These are phyloP conservation scores for Pyrrhosoma nymphula DNA, from an alignment of 2,888 invertebrate genomes.

Conservation along the genomic window DNA sequence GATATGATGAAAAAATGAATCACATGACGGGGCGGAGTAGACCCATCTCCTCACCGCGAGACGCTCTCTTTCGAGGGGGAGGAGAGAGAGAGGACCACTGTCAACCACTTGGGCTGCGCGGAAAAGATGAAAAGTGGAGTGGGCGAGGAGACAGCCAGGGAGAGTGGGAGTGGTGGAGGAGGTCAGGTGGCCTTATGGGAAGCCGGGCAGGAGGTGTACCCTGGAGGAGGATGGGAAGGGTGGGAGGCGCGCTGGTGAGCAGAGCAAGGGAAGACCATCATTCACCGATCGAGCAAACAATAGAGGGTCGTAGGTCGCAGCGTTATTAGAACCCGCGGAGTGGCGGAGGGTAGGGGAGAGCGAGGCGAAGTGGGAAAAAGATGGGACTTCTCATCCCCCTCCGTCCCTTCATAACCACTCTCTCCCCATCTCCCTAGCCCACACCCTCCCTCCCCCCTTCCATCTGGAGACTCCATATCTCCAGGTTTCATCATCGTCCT, in stretches of 20 bases:
- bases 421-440: not conserved
- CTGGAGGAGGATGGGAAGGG: not conserved
- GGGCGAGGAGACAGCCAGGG: not conserved
- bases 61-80: not conserved
- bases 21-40: not conserved
- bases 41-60: not conserved
- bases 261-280: not conserved
- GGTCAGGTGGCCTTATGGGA: not conserved
- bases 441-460: not conserved
- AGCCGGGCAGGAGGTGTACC: not conserved
- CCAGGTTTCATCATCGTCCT: conserved; percentile 44
- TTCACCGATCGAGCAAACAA: conserved; percentile 48
- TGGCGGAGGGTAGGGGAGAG: not conserved
- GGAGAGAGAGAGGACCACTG: conserved; percentile 26
- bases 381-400: not conserved
- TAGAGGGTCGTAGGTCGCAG: conserved; percentile 58
- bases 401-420: not conserved
- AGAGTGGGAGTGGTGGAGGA: not conserved
- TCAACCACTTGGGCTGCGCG: conserved; percentile 35
- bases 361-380: not conserved
- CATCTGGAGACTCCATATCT: not conserved
- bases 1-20: conserved; percentile 4
- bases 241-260: not conserved
- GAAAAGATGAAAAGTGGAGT: not conserved
- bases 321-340: conserved; percentile 52